These are phyloP conservation scores for Noctilio leporinus DNA, from an alignment of 2,113 vertebrate species.

Conservation along the genomic window DNA sequence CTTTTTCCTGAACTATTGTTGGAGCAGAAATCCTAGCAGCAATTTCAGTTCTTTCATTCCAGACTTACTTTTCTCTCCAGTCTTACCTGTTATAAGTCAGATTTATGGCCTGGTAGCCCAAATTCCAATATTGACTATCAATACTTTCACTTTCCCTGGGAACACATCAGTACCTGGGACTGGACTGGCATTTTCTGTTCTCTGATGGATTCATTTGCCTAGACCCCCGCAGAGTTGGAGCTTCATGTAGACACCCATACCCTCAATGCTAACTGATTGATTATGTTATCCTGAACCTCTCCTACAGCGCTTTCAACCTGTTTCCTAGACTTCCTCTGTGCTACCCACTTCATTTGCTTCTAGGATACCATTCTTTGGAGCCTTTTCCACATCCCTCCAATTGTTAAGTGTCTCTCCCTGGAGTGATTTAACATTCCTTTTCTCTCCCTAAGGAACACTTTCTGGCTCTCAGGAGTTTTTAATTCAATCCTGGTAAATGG, in stretches of 20 bases:
- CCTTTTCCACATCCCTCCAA: neutral
- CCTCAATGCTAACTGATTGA: neutral
- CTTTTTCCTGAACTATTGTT: neutral
- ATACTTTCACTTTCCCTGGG: neutral
- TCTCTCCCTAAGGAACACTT: neutral
- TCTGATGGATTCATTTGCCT: neutral
- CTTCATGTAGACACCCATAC: neutral
- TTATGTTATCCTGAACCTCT: neutral
- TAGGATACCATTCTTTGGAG: neutral
- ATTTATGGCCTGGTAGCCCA: neutral
- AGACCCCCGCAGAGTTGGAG: neutral
- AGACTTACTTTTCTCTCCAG: neutral
- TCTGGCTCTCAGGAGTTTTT: constrained; percentile 15
- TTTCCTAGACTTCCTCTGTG: neutral
- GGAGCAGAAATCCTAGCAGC: neutral
- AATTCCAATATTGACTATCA: neutral
- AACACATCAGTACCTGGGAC: neutral
- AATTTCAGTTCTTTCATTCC: neutral
- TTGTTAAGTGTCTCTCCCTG: neutral
- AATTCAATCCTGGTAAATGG: constrained; percentile 23
- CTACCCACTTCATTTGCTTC: neutral
- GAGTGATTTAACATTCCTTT: neutral
- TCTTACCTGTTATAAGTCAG: neutral
- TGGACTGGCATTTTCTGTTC: neutral
- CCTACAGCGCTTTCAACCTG: neutral